Conservation (phyloP, 2,888 invertebrate genomes). For the Drosophila eohydei region DNA sequence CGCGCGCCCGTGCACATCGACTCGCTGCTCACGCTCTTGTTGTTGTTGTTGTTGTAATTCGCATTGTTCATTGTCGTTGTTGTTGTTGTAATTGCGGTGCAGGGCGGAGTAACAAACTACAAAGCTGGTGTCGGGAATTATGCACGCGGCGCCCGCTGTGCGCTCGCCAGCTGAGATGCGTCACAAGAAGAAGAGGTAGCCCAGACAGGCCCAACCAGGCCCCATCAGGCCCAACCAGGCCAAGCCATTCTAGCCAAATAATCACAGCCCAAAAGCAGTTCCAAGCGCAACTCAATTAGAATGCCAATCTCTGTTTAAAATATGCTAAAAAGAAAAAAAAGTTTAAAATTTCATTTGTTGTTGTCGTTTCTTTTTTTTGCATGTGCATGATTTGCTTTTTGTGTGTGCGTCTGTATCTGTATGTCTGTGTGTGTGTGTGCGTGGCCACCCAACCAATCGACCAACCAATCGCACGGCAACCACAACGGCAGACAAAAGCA, state of each 20-base stretch:
- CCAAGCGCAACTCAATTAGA: slow-evolving; percentile 13
- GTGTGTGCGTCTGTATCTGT: slow-evolving; percentile 14
- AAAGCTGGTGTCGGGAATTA: slow-evolving; percentile 78
- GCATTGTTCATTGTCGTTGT: not conserved
- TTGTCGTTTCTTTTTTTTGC: slow-evolving; percentile 28
- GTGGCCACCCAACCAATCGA: not conserved
- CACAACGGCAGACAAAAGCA: slow-evolving; percentile 76
- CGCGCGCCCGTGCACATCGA: slow-evolving; percentile 68
- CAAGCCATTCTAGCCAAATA: too few relatives aligned
- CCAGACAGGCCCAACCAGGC: not conserved
- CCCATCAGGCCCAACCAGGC: not conserved
- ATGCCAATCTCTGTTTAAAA: slow-evolving; percentile 2
- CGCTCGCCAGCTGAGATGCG: slow-evolving; percentile 84
- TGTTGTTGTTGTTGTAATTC: slow-evolving; percentile 9
- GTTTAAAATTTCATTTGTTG: not conserved
- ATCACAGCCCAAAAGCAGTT: not conserved
- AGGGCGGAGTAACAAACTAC: slow-evolving; percentile 44
- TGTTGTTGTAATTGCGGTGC: slow-evolving; percentile 38
- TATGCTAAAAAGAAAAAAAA: not conserved
- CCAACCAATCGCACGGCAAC: not conserved
- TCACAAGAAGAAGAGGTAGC: slow-evolving; percentile 83
- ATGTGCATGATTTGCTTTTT: slow-evolving; percentile 18
- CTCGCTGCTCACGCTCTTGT: slow-evolving; percentile 8
- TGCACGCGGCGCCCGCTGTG: slow-evolving; percentile 78
- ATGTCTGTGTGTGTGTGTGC: slow-evolving; percentile 15